Evolutionary conservation across 2,797 vertebrate species (phyloP), one percentile per base, ranked within the genome.

Genomic region (Furcifer pardalis): DNA sequence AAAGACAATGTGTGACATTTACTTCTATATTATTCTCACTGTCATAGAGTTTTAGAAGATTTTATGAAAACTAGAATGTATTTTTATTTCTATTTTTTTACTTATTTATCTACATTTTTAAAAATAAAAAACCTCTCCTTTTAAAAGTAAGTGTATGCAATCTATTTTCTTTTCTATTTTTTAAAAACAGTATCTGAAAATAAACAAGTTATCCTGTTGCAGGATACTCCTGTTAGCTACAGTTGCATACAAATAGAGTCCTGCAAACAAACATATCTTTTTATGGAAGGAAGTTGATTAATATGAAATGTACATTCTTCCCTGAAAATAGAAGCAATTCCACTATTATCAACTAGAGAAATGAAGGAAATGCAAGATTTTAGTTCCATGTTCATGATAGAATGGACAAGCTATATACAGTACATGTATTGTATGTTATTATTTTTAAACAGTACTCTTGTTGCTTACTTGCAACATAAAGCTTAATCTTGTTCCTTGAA

Each of bases 251-350:
- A 94, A 96, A 95, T 95, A 95, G 92, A 90, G 87, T 90, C 90
- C 94, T 92, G 87, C 90, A 94, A 95, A 97, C 94, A 97, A 97
- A 96, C 94, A 90, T 97, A 96, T 97, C 96, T 95, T 94, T 92
- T 90, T 92, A 90, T 92, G 95, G 92, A 95, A 96, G 96, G 96
- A 97, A 97, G 94, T 94, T 91, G 90, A 94, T 94, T 94, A 94
- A 94, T 94, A 93, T 93, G 94, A 86, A 94, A 96, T 87, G 95
- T 94, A 96, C 91, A 94, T 94, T 91, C 88, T 96, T 95, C 91
- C 95, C 93, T 88, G 91, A 94, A 89, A 90, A 87, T 91, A 89
- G 32, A 90, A 17, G 13, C 83, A 91, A 90, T 91, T 90, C 92
- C 81, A 94, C 96, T 96, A 93, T 92, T 91, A 95, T 93, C 94